Conservation (phyloP, 2,797 vertebrate species). For the Mus minutoides region DNA sequence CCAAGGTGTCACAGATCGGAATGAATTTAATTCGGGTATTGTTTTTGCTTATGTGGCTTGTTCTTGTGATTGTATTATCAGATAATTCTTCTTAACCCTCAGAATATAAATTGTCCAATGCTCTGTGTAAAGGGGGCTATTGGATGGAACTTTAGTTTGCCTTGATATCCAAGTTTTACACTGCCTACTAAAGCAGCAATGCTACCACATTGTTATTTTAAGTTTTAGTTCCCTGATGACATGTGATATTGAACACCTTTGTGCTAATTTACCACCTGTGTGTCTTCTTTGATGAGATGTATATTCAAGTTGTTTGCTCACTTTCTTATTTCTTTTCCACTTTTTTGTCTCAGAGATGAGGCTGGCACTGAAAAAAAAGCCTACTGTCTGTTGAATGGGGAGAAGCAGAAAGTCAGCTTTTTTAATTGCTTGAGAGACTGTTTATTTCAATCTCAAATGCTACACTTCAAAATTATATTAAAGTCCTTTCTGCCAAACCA, state of each 20-base stretch:
- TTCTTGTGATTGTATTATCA: neutral
- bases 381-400: neutral
- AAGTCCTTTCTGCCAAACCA: conserved; percentile 9
- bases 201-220: neutral
- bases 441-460: conserved; percentile 86
- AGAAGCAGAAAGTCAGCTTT: neutral
- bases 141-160: neutral
- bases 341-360: neutral
- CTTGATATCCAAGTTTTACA: neutral
- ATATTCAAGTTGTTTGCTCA: neutral
- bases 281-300: neutral
- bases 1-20: no score
- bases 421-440: conserved; percentile 71
- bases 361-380: neutral
- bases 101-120: neutral
- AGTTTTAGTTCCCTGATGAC: neutral
- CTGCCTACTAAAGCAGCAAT: neutral
- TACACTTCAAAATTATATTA: conserved; percentile 85
- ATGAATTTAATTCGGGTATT: neutral
- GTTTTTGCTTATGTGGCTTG: neutral
- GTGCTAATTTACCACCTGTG: neutral
- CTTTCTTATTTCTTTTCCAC: neutral
- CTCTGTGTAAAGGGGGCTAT: neutral
- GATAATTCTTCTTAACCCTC: neutral
- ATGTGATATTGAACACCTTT: neutral